Conservation (phyloP, 2,797 vertebrate species). For the Podarcis lilfordi region DNA sequence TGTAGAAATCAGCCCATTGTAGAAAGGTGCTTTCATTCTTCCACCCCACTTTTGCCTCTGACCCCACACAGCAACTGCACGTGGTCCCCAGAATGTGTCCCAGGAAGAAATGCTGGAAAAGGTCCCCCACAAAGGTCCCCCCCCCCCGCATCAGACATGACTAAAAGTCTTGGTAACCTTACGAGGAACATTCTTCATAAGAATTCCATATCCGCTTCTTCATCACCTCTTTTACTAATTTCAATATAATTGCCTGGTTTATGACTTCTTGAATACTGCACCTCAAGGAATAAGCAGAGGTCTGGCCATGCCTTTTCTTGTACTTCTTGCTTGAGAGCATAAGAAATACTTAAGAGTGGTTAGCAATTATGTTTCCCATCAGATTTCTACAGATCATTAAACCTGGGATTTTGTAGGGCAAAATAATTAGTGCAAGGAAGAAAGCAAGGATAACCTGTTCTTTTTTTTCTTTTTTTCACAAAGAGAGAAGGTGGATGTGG, state of each 20-base stretch:
- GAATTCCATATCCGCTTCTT: neutral
- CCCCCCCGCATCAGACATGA: neutral
- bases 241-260: neutral
- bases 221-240: neutral
- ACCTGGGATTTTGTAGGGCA: neutral
- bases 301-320: neutral
- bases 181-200: neutral
- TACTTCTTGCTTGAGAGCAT: neutral
- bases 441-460: neutral
- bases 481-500: neutral
- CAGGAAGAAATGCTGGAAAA: too few relatives aligned
- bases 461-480: neutral
- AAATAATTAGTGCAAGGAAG: slow-evolving; percentile 6
- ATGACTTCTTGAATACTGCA: neutral
- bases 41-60: too few relatives aligned
- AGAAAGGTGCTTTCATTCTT: too few relatives aligned
- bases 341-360: neutral
- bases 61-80: too few relatives aligned
- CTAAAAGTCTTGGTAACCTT: neutral
- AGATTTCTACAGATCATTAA: slow-evolving; percentile 31
- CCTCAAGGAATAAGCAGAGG: neutral
- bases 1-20: too few relatives aligned
- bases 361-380: neutral
- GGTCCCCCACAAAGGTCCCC: too few relatives aligned
- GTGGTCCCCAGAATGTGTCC: too few relatives aligned